A percentile compares a stretch with the other conserved stretches of the same genome.
phyloP scores from a whole-genome alignment of 1,140 invertebrate species.

The Charaxes varanes region DNA sequence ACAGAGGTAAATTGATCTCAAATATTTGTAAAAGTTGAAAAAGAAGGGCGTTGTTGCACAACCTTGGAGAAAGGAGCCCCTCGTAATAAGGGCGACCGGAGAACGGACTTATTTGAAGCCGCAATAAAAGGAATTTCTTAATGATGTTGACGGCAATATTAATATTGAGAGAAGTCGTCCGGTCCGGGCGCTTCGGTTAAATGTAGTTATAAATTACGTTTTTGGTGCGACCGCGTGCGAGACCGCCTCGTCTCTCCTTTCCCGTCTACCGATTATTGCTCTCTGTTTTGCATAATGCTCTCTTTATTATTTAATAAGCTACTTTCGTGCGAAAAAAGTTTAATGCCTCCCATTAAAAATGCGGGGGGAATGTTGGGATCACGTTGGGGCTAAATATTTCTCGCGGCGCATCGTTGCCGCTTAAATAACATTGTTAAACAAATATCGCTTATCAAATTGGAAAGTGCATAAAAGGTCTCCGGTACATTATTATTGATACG shows the following conservation, averaged over 20 bases:
- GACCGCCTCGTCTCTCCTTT: slow-evolving; percentile 22
- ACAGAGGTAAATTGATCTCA: slow-evolving; percentile 28
- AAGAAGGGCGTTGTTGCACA: slow-evolving; percentile 64
- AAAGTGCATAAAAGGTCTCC: too few relatives aligned
- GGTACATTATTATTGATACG: too few relatives aligned
- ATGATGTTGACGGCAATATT: slow-evolving; percentile 66
- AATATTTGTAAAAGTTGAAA: slow-evolving; percentile 44
- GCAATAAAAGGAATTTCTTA: slow-evolving; percentile 73
- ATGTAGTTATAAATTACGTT: slow-evolving; percentile 70
- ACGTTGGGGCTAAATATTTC: too few relatives aligned
- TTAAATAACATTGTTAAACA: slow-evolving; percentile 2
- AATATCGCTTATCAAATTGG: too few relatives aligned
- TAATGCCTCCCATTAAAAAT: slow-evolving; percentile 18
- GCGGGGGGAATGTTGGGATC: slow-evolving; percentile 8
- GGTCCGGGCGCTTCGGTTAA: slow-evolving; percentile 48
- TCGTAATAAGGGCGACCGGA: slow-evolving; percentile 61
- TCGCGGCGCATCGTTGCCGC: slow-evolving; percentile 2
- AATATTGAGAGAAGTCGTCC: slow-evolving; percentile 58
- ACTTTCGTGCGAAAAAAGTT: slow-evolving; percentile 23
- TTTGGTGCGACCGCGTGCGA: slow-evolving; percentile 38
- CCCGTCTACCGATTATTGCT: slow-evolving; percentile 20
- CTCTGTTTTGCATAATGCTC: slow-evolving; percentile 25
- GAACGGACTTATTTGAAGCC: slow-evolving; percentile 68
- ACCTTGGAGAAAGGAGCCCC: slow-evolving; percentile 68
- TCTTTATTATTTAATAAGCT: slow-evolving; percentile 27